Percentiles rank a stretch among this genome's conserved stretches.
Evolutionary conservation across 1,140 invertebrate species (phyloP).

Genomic region (Meloidogyne floridensis): DNA sequence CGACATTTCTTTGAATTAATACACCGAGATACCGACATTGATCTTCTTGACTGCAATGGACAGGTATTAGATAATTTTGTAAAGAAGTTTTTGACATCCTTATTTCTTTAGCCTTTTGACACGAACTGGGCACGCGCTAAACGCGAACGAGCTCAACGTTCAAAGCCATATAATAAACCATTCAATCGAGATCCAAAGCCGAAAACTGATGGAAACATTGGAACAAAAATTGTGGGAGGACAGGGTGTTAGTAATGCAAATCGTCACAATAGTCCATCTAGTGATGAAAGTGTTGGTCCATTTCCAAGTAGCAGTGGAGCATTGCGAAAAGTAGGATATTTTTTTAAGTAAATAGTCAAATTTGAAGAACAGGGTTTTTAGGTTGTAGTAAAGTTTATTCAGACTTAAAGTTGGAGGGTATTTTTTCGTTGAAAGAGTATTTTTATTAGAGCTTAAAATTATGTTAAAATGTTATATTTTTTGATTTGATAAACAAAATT

Average conservation of each 20-base stretch:
- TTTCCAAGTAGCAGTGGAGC: background rate
- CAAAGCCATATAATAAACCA: background rate
- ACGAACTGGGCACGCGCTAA: background rate
- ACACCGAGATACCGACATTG: conserved; percentile 17
- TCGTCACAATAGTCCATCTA: conserved; percentile 8
- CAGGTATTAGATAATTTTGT: background rate
- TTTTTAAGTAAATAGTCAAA: background rate
- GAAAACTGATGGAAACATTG: background rate
- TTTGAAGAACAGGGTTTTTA: background rate
- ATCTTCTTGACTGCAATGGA: conserved; percentile 16
- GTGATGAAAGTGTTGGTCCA: conserved; percentile 3
- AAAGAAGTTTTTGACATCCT: background rate
- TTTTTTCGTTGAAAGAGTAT: too few relatives aligned
- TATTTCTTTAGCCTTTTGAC: background rate
- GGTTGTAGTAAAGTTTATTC: background rate
- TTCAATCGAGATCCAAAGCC: background rate
- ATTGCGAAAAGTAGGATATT: background rate
- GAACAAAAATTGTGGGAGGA: background rate
- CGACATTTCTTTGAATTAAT: conserved; percentile 25
- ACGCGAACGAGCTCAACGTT: background rate
- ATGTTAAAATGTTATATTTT: too few relatives aligned
- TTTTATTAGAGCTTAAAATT: too few relatives aligned
- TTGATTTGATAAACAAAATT: too few relatives aligned
- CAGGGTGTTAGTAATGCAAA: background rate
- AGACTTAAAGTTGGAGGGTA: too few relatives aligned